Evolutionary conservation across 2,888 invertebrate genomes (phyloP).

Genomic region (Diaperis boleti): DNA sequence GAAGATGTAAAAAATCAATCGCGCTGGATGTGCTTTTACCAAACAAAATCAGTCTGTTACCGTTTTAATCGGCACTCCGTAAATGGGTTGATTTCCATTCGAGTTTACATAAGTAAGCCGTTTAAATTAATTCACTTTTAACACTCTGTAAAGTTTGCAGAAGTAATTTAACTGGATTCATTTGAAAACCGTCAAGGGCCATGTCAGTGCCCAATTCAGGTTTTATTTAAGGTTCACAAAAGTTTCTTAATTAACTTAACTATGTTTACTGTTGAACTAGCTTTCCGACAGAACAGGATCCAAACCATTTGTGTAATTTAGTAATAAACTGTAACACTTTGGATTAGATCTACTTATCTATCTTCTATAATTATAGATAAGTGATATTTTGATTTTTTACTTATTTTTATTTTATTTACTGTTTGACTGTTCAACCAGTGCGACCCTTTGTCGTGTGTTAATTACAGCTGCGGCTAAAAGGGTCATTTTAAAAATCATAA

Average conservation of each 20-base stretch:
- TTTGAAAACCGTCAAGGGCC: slow-evolving; percentile 40
- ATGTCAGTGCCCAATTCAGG: slow-evolving; percentile 32
- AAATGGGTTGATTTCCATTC: slow-evolving; percentile 29
- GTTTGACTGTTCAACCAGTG: no score
- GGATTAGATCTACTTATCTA: no score
- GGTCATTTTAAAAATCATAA: no score
- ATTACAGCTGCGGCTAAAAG: no score
- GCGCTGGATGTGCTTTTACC: no score
- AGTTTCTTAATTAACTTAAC: slow-evolving; percentile 40
- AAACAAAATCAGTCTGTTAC: slow-evolving; percentile 1
- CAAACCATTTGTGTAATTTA: no score
- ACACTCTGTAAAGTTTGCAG: slow-evolving; percentile 41
- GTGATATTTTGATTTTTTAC: no score
- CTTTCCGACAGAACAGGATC: slow-evolving; percentile 2
- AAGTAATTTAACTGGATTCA: slow-evolving; percentile 42
- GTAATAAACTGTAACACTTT: no score
- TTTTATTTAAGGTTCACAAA: slow-evolving; percentile 41
- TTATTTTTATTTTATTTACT: no score
- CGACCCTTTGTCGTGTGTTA: no score
- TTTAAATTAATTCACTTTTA: slow-evolving; percentile 42
- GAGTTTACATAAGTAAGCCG: slow-evolving; percentile 39
- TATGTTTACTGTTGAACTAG: slow-evolving; percentile 23
- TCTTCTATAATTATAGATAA: no score
- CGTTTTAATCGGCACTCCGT: slow-evolving; percentile 4
- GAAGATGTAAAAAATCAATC: no score